A percentile compares a stretch with the other conserved stretches of the same genome.
These are phyloP conservation scores for Regulus satrapa DNA, from an alignment of 2,113 vertebrate species.

Conservation along the genomic window DNA sequence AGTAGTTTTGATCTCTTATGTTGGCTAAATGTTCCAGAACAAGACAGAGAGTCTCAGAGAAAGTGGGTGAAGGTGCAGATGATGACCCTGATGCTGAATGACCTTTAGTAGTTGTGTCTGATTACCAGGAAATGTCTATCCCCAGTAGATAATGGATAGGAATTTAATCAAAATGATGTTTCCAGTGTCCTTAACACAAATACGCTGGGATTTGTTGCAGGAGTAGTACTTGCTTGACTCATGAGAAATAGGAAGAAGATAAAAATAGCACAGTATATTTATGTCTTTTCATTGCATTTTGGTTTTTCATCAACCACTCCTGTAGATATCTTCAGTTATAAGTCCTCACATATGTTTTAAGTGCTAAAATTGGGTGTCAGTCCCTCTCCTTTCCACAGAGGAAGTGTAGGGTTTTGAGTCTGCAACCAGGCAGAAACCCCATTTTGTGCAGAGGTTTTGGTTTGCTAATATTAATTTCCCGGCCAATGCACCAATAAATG, in stretches of 20 bases:
- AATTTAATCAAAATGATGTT: not conserved
- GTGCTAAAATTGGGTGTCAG: not conserved
- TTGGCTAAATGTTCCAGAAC: not conserved
- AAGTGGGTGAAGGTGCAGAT: not conserved
- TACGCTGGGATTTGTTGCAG: rapidly evolving
- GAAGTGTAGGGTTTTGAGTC: too few species aligned
- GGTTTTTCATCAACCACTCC: not conserved
- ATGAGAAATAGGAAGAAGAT: not conserved
- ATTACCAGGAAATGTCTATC: not conserved
- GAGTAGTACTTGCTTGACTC: not conserved
- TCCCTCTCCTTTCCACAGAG: rapidly evolving
- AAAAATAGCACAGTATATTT: not conserved
- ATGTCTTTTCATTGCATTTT: not conserved
- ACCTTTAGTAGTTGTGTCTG: not conserved
- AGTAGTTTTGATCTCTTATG: not conserved
- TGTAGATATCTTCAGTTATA: not conserved
- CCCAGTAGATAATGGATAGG: not conserved
- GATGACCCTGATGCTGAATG: not conserved
- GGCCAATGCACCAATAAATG: too few species aligned
- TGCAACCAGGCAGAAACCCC: too few species aligned
- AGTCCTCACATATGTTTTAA: not conserved
- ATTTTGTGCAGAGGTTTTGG: too few species aligned
- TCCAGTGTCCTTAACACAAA: not conserved
- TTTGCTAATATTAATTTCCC: too few species aligned
- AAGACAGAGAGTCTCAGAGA: not conserved